Base-by-base conservation (phyloP, 1,140 invertebrate genomes). In the Drosophila seguyi region DNA sequence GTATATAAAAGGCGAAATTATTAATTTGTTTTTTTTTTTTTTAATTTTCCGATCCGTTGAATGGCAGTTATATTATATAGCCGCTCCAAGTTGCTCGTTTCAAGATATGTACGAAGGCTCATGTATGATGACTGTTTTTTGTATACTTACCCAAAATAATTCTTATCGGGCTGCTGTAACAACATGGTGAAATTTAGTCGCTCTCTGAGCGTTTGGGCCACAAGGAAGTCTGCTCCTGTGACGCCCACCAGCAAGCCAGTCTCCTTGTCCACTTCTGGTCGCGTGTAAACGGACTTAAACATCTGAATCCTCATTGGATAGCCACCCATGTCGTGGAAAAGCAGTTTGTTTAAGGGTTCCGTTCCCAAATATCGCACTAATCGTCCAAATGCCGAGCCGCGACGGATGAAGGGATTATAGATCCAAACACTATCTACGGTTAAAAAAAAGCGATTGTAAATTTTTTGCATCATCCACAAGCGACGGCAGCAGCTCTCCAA, bases 221-320 rank as follows among this genome's bases (percentile, higher is more conserved):
- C 88, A 56, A 78, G 57, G 47, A 75, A 80, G 63, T 92, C 92
- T 18, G 79, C 78, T 7, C 92, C 92, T 0, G 63, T 68, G n/a
- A 81, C 52, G 0, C 63, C 47, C 0, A 56, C 50, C 20, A 92
- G 50, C 34, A 74, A 16, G 2, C 79, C 79, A 18, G 79, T 75
- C 2, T 57, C 4, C 7, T 31, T 39, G 36, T 92, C 82, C 0
- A 73, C 3, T 11, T 71, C 16, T 3, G 90, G 63, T 2, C 71
- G 53, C 4, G 90, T 75, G 31, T 85, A 92, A 7, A 91, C 85
- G 2, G 90, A 91, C 45, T 56, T 78, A 41, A 92, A 92, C 38
- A 92, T 91, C 53, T 92, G 88, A 2, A 92, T 63, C 0, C 80
- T 75, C 47, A 92, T 0, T 1, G 90, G 84, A 85, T 92, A 92